Percentiles rank a stretch among this genome's conserved stretches.
Conservation (phyloP, 2,797 vertebrate genomes). For the Arremon aurantiirostris region DNA sequence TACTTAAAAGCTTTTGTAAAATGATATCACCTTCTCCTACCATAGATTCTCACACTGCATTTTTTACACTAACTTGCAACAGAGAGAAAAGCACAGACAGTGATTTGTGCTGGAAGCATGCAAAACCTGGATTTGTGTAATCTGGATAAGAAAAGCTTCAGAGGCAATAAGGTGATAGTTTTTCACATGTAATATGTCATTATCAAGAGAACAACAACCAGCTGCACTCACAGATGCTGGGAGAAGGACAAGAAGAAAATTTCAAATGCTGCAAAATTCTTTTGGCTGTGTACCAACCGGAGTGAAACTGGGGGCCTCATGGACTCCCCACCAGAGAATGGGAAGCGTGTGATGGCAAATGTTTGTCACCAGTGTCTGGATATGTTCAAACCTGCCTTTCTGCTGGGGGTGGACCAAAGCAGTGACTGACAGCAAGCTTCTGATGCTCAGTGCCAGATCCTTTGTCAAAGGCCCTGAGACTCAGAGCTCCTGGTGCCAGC, state of each 20-base stretch:
- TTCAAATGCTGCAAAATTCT: background rate
- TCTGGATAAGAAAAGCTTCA: background rate
- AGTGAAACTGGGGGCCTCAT: background rate
- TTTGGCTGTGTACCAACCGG: background rate
- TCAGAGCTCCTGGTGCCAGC: background rate
- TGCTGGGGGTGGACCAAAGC: background rate
- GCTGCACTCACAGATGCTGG: background rate
- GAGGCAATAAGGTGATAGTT: background rate
- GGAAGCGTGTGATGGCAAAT: background rate
- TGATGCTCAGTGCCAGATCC: background rate
- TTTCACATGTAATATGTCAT: background rate
- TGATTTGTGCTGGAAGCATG: background rate
- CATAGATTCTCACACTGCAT: background rate
- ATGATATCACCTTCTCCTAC: background rate
- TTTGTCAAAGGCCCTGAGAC: background rate
- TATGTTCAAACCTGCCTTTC: background rate
- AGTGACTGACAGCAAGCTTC: background rate
- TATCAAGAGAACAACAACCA: background rate
- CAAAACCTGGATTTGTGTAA: background rate
- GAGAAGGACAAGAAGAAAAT: background rate
- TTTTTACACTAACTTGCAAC: background rate
- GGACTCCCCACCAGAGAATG: background rate
- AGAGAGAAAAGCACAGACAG: background rate
- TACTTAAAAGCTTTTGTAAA: background rate
- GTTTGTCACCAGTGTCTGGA: background rate